phyloP scores from a whole-genome alignment of 1,140 invertebrate species.

The Pachypsylla venusta region DNA sequence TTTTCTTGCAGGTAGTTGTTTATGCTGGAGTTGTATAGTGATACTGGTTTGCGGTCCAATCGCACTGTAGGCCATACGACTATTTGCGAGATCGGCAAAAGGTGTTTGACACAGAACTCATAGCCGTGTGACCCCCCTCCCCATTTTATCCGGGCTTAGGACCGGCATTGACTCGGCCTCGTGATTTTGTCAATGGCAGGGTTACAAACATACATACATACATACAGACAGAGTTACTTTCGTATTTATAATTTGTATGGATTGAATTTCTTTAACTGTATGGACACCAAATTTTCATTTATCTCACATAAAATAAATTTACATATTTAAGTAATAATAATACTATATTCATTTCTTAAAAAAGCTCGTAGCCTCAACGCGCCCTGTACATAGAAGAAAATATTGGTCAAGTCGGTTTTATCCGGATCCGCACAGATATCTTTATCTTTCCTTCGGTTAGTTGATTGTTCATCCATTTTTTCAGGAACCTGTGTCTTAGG shows the following conservation, averaged over 20 bases:
- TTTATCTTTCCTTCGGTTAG: too few relatives aligned
- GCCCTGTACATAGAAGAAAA: too few relatives aligned
- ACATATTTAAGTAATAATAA: too few relatives aligned
- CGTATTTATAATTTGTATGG: not conserved
- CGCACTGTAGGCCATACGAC: not conserved
- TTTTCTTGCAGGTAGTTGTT: not conserved
- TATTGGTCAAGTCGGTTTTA: too few relatives aligned
- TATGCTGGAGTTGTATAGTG: not conserved
- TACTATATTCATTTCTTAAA: too few relatives aligned
- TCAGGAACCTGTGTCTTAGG: too few relatives aligned
- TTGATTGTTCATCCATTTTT: too few relatives aligned
- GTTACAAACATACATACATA: not conserved
- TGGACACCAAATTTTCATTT: too few relatives aligned
- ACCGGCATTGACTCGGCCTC: constrained; percentile 2
- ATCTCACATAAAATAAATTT: too few relatives aligned
- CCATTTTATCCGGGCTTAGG: constrained; percentile 5
- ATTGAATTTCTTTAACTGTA: too few relatives aligned
- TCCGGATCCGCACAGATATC: too few relatives aligned
- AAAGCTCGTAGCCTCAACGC: too few relatives aligned
- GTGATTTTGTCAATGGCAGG: not conserved
- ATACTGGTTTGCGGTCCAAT: not conserved
- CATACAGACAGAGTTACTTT: not conserved
- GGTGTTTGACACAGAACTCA: not conserved
- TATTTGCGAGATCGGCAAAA: not conserved
- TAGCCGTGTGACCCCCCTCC: not conserved